These are phyloP conservation scores for Papilio demoleus DNA, from an alignment of 2,888 invertebrate genomes.

Conservation along the genomic window DNA sequence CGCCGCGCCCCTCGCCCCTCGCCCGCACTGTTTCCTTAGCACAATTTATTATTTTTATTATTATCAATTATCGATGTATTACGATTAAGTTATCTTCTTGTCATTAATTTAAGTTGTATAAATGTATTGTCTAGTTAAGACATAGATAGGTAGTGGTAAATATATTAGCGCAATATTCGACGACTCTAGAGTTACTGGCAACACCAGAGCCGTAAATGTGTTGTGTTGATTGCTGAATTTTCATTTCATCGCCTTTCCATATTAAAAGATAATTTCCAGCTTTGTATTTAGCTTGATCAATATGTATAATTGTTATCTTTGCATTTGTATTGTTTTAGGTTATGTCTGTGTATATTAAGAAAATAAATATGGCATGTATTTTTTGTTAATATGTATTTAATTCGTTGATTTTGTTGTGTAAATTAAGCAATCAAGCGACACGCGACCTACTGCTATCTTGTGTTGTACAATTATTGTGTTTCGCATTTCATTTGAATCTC, in stretches of 20 bases:
- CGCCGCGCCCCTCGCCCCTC: too few species aligned
- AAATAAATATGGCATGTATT: conserved; percentile 14
- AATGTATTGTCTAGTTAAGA: conserved; percentile 80
- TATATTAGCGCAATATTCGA: conserved; percentile 76
- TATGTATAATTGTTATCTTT: conserved; percentile 15
- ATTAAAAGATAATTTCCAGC: not conserved
- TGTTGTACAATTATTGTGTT: conserved; percentile 74
- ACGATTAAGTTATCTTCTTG: conserved; percentile 80
- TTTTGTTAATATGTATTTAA: conserved; percentile 12
- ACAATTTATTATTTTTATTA: conserved; percentile 71
- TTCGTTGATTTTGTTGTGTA: conserved; percentile 23
- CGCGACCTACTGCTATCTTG: conserved; percentile 59
- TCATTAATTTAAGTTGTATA: conserved; percentile 83
- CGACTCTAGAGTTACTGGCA: conserved; percentile 64
- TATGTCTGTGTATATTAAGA: conserved; percentile 6
- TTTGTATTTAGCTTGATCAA: conserved; percentile 27
- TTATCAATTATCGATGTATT: conserved; percentile 61
- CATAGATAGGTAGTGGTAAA: conserved; percentile 81
- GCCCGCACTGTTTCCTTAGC: conserved; percentile 73
- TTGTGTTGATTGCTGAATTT: conserved; percentile 37
- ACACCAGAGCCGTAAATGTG: conserved; percentile 44
- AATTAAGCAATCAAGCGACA: conserved; percentile 32
- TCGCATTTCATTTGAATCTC: conserved; percentile 82
- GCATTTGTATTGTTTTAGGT: conserved; percentile 28
- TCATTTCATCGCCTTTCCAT: conserved; percentile 22